Evolutionary conservation across 1,140 invertebrate genomes (phyloP).

Genomic region (Aphaenogaster rudis): DNA sequence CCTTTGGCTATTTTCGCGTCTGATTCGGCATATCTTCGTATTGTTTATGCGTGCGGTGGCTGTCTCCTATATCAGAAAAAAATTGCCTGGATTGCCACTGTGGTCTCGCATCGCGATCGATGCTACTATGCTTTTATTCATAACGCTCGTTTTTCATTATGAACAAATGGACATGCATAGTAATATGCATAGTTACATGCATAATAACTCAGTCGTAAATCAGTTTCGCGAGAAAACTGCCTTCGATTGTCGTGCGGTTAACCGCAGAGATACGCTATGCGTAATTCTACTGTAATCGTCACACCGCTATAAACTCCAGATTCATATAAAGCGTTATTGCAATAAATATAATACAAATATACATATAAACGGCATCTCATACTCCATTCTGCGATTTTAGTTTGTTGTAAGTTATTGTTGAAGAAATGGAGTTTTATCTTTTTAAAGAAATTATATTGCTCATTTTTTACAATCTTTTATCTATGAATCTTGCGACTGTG

Average conservation of each 20-base stretch:
- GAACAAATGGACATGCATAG: neutral
- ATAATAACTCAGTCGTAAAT: neutral
- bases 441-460: neutral
- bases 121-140: too few species aligned
- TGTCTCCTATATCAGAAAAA: neutral
- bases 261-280: neutral
- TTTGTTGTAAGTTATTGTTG: neutral
- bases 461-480: neutral
- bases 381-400: neutral
- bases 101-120: neutral
- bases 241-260: neutral
- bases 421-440: neutral
- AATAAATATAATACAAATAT: neutral
- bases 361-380: neutral
- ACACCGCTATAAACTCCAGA: neutral
- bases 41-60: neutral
- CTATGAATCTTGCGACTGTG: neutral
- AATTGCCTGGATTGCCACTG: neutral
- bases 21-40: slow-evolving; percentile 19
- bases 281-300: neutral
- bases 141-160: neutral
- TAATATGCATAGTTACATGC: neutral
- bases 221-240: neutral
- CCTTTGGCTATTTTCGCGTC: slow-evolving; percentile 8
- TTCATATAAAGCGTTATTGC: neutral